Conservation (phyloP, 2,888 invertebrate genomes). For the Luperina nickerlii region DNA sequence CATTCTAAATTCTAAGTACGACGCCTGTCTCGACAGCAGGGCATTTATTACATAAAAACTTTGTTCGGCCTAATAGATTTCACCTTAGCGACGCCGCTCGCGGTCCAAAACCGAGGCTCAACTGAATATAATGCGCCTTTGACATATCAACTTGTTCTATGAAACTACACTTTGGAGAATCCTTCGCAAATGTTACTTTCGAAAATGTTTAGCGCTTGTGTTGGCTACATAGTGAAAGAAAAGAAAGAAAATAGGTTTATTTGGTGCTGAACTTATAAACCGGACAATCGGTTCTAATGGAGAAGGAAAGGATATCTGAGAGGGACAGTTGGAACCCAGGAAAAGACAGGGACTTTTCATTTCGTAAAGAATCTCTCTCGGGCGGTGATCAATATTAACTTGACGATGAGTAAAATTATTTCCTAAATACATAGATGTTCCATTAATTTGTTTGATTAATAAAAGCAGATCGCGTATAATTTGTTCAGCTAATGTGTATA, state of each 20-base stretch:
- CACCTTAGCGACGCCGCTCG: conserved; percentile 30
- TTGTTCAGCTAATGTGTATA: conserved; percentile 31
- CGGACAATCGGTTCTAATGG: not conserved
- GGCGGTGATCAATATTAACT: conserved; percentile 20
- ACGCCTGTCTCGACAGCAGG: conserved; percentile 4
- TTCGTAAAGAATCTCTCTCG: not conserved
- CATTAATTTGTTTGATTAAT: conserved; percentile 41
- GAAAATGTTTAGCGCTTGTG: not conserved
- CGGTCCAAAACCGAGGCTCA: conserved; percentile 11
- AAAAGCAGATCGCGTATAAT: conserved; percentile 37
- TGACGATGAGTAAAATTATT: conserved; percentile 21
- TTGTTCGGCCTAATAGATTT: conserved; percentile 49
- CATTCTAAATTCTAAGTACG: conserved; percentile 37
- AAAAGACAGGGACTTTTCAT: conserved; percentile 10
- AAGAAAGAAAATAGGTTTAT: too few relatives aligned
- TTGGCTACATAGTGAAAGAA: not conserved
- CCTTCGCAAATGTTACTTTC: conserved; percentile 1
- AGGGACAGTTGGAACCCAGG: conserved; percentile 6
- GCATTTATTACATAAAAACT: conserved; percentile 41
- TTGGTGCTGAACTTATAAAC: not conserved
- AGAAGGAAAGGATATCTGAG: not conserved
- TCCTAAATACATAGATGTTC: conserved; percentile 26
- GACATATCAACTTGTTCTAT: conserved; percentile 23
- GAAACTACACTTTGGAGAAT: conserved; percentile 17
- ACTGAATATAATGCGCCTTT: conserved; percentile 27